Conservation (phyloP, 2,113 vertebrate species). For the Callorhinus ursinus region DNA sequence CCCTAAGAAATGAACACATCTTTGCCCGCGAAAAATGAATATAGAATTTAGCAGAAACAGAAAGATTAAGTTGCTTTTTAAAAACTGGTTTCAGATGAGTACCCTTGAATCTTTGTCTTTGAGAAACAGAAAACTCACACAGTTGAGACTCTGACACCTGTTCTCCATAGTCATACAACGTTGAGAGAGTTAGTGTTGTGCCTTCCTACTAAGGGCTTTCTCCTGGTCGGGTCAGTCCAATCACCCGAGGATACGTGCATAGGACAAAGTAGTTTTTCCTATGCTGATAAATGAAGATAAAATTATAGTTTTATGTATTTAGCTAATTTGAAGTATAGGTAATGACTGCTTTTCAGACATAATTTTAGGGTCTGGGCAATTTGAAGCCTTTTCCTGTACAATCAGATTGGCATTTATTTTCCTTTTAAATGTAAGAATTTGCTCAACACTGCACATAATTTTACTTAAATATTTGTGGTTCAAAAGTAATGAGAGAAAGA, state of each 20-base stretch:
- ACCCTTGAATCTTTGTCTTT: neutral
- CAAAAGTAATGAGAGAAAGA: neutral
- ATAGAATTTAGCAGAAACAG: neutral
- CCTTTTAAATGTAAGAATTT: neutral
- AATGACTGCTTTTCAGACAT: slow-evolving; percentile 34
- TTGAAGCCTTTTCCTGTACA: neutral
- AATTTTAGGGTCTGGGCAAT: slow-evolving; percentile 29
- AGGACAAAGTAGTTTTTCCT: neutral
- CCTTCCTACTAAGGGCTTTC: neutral
- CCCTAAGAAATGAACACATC: neutral
- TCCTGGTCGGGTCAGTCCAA: neutral
- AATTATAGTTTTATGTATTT: slow-evolving; percentile 53
- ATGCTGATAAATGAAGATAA: neutral
- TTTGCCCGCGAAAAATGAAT: neutral
- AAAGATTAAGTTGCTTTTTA: neutral
- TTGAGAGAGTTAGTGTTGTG: too few species aligned
- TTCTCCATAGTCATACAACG: neutral
- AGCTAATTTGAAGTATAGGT: slow-evolving; percentile 46
- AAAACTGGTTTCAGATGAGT: neutral
- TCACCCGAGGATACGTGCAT: neutral
- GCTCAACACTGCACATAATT: neutral
- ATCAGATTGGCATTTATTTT: slow-evolving; percentile 39
- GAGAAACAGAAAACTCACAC: neutral
- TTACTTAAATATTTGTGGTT: slow-evolving; percentile 26
- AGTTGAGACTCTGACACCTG: neutral